phyloP scores from a whole-genome alignment of 37 sponge, comb jelly and placozoan species.

The Ianthella basta region DNA sequence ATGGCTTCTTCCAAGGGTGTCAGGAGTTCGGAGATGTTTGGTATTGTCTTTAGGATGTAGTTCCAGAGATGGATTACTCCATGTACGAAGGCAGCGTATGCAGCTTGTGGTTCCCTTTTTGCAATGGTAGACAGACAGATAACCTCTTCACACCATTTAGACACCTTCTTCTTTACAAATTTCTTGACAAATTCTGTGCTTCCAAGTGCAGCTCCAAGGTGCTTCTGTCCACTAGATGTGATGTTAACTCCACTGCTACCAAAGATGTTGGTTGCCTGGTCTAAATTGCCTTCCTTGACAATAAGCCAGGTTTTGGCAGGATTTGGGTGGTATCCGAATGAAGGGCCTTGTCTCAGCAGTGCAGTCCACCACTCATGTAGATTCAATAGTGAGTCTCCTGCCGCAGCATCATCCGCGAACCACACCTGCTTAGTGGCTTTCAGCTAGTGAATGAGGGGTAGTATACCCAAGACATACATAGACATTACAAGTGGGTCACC shows the following conservation, averaged over 20 bases:
- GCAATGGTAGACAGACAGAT: neutral
- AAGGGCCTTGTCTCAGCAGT: neutral
- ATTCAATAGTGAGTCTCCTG: neutral
- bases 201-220: conserved; percentile 1
- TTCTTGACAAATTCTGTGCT: neutral
- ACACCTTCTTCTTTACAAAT: neutral
- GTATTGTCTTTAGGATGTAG: neutral
- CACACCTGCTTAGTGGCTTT: neutral
- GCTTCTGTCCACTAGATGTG: conserved; percentile 1
- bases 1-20: neutral
- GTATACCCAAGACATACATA: no score
- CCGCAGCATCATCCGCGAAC: neutral
- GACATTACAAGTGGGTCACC: neutral
- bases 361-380: neutral
- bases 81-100: neutral
- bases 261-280: neutral
- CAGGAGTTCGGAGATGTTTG: neutral
- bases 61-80: neutral
- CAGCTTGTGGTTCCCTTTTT: neutral
- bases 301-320: neutral
- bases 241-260: neutral
- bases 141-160: neutral
- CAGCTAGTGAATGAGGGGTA: neutral
- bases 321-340: conserved; percentile 1
- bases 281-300: neutral